Evolutionary conservation across 2,888 invertebrate species (phyloP).

Genomic region (Nephrotoma flavescens): DNA sequence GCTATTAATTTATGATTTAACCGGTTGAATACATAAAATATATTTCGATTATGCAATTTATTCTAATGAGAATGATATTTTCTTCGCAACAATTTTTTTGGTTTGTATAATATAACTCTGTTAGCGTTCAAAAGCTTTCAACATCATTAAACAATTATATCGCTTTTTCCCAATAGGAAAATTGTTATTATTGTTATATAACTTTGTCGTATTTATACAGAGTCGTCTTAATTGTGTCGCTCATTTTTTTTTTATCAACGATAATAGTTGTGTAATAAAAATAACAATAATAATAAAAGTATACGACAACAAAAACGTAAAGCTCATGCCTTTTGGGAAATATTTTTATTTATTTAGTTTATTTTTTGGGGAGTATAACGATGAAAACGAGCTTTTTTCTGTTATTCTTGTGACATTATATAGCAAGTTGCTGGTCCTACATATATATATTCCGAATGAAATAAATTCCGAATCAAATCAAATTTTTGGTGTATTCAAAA

Average conservation of each 20-base stretch:
- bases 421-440: neutral
- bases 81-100: neutral
- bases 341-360: neutral
- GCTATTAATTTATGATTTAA: neutral
- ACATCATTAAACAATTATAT: neutral
- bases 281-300: neutral
- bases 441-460: neutral
- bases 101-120: neutral
- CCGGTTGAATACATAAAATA: neutral
- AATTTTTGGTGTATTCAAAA: neutral
- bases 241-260: neutral
- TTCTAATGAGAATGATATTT: neutral
- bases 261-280: neutral
- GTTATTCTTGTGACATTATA: neutral
- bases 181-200: neutral
- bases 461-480: neutral
- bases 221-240: neutral
- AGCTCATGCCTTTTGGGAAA: neutral
- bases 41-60: neutral
- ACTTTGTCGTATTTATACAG: neutral
- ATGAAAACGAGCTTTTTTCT: neutral
- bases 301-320: neutral
- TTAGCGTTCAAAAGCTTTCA: neutral
- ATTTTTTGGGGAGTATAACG: neutral
- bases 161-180: neutral